Base-by-base conservation (phyloP, 2,888 invertebrate genomes). In the Drosophila infuscata region DNA sequence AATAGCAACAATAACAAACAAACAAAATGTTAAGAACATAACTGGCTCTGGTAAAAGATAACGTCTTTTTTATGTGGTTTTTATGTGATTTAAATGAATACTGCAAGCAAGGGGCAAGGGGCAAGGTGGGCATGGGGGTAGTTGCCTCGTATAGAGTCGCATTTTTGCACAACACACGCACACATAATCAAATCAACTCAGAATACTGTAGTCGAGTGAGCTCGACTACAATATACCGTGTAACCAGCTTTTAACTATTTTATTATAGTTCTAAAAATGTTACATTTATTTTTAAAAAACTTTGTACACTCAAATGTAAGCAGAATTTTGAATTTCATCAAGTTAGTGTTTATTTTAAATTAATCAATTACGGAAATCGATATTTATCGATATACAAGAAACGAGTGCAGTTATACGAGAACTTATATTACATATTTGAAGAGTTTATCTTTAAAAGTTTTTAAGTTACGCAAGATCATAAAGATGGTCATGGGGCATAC, bases 11-110 rank as follows among this genome's bases (percentile, higher is more conserved):
- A 35, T 49, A 74, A 71, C 30, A 63, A 48, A 36, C 52, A 48
- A 49, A 60, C 33, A 54, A 61, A 51, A 30, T 29, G 7, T 32
- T n/a, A 56, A 70, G 57, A 77, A 74, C 64, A 79, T 48, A 79
- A 74, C 74, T 63, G 61, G 64, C 70, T 78, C 32, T 62, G 38
- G 17, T 61, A 71, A 60, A 59, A 58, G 35, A 59, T 51, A 60
- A 63, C 43, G 20, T 59, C 0, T 56, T 56, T 74, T 76, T 71
- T 43, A 62, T 80, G 75, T 78, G 75, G 20, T 68, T 88, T 85
- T 84, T 81, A 81, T 88, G 88, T 60, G 88, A 84, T 70, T 83
- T 81, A 73, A 87, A 82, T 85, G 68, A 81, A 85, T 62, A 61
- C 54, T 58, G 65, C n/a, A 46, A 32, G n/a, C 29, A 30, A 9